Percentiles rank a stretch among this genome's conserved stretches.
Evolutionary conservation across 1,140 invertebrate genomes (phyloP).

Genomic region (Metaphire vulgaris): DNA sequence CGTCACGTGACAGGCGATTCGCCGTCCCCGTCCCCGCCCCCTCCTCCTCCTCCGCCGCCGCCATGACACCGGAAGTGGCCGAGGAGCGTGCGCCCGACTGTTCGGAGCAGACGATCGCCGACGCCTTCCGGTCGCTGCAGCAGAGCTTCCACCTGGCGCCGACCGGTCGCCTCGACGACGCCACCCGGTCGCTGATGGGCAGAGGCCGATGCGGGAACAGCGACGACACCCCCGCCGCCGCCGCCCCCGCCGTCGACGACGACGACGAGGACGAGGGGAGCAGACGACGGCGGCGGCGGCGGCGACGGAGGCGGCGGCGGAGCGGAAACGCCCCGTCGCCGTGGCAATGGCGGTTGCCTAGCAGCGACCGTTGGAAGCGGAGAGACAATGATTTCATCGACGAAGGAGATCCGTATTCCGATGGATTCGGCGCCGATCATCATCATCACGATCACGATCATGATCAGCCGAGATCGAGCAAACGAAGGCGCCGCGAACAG

Average conservation of each 20-base stretch:
- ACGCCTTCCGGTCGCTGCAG: slow-evolving; percentile 33
- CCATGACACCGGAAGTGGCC: neutral
- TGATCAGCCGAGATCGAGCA: neutral
- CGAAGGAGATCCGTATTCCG: neutral
- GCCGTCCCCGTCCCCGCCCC: slow-evolving; percentile 16
- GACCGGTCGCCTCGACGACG: slow-evolving; percentile 46
- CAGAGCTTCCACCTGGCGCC: slow-evolving; percentile 46
- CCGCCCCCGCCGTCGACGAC: neutral
- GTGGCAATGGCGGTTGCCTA: neutral
- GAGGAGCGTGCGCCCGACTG: slow-evolving; percentile 6
- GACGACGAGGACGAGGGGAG: neutral
- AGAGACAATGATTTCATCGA: neutral
- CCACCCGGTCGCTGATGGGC: slow-evolving; percentile 47
- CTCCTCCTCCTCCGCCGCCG: neutral
- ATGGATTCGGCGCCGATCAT: no score
- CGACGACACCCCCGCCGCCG: slow-evolving; percentile 32
- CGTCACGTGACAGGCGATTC: neutral
- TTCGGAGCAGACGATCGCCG: neutral
- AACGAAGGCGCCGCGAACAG: neutral
- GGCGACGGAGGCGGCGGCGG: neutral
- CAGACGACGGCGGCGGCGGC: no score
- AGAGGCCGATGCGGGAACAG: slow-evolving; percentile 50
- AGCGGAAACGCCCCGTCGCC: neutral
- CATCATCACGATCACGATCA: no score
- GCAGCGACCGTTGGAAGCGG: neutral